Base-by-base conservation (phyloP, 2,113 vertebrate species). In the Zosterops japonicus region DNA sequence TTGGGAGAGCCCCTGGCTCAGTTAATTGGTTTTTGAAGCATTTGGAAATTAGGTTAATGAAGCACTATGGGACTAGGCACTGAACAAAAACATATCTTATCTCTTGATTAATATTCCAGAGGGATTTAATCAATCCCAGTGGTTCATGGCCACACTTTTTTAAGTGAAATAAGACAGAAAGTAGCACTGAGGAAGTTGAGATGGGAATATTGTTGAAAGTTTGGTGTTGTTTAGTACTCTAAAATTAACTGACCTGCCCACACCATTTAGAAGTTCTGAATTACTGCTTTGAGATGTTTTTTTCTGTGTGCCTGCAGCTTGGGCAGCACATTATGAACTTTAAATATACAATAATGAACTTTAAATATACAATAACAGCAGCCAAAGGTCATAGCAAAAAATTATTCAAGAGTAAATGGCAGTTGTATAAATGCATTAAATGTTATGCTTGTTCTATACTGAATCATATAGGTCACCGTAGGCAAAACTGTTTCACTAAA, bases 11-110 rank as follows among this genome's bases (percentile, higher is more conserved):
- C 79, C 6, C 12, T 81, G 35, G 27, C 33, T 78, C 14, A 85
- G 47, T 53, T 78, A 47, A 75, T 79, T 84, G 39, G 17, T 85
- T 16, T 78, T 82, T 75, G 56, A 93, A 72, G 39, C 28, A 36
- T 52, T 71, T 91, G 44, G n/a, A 96, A 85, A 71, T 87, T 36
- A 78, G 69, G 41, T 59, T 94, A 79, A 94, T 86, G 87, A 89
- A 78, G 69, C 35, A 67, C 77, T 6, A 8, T 50, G 60, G 56
- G 89, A 81, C 39, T 63, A 83, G 21, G 8, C 1, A 1, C 18
- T 64, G 65, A 82, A 52, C 31, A 68, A 70, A 89, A 84, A 13
- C 5, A 25, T 80, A 42, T 53, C 6, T 76, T 78, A 49, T 42
- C 22, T 53, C 52, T 87, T 9, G 4, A 60, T 78, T 84, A 78